Percentiles rank a stretch among this genome's conserved stretches.
phyloP scores from a whole-genome alignment of 92 coral and sea anemone genomes.

The Parazoanthus swiftii region DNA sequence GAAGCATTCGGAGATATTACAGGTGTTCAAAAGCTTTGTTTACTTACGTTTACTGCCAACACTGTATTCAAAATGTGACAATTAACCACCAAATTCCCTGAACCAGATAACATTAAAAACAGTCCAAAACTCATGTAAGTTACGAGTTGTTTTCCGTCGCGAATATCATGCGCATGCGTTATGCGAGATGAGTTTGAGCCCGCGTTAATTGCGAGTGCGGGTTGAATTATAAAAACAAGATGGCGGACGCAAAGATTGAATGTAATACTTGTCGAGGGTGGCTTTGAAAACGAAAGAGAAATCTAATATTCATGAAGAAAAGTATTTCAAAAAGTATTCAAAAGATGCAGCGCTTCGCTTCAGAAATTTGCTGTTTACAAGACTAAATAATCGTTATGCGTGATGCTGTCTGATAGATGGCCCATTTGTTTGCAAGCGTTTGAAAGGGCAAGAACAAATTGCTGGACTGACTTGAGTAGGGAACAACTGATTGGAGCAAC shows the following conservation, averaged over 20 bases:
- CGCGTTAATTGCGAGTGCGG: background rate
- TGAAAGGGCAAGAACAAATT: background rate
- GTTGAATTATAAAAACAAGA: background rate
- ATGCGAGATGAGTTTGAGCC: background rate
- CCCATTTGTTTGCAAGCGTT: background rate
- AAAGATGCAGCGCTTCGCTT: too few relatives aligned
- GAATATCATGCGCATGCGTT: background rate
- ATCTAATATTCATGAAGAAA: background rate
- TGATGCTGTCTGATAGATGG: background rate
- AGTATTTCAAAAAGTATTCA: too few relatives aligned
- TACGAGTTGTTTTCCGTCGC: background rate
- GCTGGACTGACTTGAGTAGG: too few relatives aligned
- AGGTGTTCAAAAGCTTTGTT: constrained; percentile 13
- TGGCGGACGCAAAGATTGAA: too few relatives aligned
- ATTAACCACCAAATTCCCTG: constrained; percentile 8
- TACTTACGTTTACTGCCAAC: constrained; percentile 13
- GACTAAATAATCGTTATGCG: background rate
- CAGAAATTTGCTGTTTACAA: too few relatives aligned
- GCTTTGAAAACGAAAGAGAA: too few relatives aligned
- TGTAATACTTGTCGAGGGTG: too few relatives aligned
- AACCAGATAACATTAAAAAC: background rate
- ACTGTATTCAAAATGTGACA: constrained; percentile 11
- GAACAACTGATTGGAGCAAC: background rate
- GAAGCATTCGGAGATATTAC: constrained; percentile 13
- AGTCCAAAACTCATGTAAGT: background rate